Conservation (phyloP, 2,113 vertebrate genomes). For the Cariama cristata region DNA sequence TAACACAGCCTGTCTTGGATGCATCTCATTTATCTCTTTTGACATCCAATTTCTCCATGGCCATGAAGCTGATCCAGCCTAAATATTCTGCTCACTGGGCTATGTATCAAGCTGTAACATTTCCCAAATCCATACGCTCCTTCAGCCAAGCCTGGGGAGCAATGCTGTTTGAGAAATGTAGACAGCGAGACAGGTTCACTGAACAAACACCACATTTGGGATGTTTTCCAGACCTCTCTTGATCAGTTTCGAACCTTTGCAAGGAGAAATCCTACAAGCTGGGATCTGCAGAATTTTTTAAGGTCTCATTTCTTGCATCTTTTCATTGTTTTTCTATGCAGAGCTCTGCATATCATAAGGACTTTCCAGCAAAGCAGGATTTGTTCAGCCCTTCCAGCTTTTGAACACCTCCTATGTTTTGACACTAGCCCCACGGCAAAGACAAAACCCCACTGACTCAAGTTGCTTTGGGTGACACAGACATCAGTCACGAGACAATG, state of each 20-base stretch:
- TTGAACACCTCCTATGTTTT: not conserved
- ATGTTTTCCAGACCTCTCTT: not conserved
- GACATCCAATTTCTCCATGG: not conserved
- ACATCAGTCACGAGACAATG: not conserved
- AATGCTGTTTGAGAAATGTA: not conserved
- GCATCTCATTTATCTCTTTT: not conserved
- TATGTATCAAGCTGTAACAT: not conserved
- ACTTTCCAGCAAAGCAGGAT: not conserved
- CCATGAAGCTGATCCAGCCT: not conserved
- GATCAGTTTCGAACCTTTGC: not conserved
- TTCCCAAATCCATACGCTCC: not conserved
- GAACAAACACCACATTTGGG: not conserved
- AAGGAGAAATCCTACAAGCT: not conserved
- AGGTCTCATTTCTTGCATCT: not conserved
- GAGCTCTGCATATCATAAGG: not conserved
- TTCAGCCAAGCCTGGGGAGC: not conserved
- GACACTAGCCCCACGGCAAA: not conserved
- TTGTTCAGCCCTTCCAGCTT: not conserved
- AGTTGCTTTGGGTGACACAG: not conserved
- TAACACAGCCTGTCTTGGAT: not conserved
- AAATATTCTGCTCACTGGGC: not conserved
- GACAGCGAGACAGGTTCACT: not conserved
- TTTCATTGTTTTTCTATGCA: not conserved
- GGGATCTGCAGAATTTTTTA: not conserved
- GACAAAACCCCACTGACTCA: not conserved